Conservation (phyloP, 2,888 invertebrate genomes). For the Cantharis rufa region DNA sequence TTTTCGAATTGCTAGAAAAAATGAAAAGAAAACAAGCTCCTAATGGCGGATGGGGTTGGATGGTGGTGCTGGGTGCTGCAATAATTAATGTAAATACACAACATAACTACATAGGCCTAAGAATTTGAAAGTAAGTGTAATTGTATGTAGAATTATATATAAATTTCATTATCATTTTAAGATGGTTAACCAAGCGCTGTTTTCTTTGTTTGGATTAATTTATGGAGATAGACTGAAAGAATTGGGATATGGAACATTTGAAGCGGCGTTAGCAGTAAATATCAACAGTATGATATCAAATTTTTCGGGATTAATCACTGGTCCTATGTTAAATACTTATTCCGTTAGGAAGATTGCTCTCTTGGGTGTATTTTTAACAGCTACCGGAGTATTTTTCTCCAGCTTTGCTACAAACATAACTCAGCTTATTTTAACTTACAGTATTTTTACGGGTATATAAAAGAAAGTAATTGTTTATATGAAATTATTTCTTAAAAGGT, state of each 20-base stretch:
- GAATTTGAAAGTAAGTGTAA: slow-evolving; percentile 1
- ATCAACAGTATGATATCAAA: slow-evolving; percentile 68
- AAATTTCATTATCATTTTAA: slow-evolving; percentile 22
- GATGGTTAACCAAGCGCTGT: slow-evolving; percentile 72
- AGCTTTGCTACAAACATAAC: slow-evolving; percentile 59
- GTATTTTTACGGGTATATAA: slow-evolving; percentile 58
- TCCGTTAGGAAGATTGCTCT: slow-evolving; percentile 61
- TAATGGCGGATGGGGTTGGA: slow-evolving; percentile 78
- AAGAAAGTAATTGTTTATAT: slow-evolving; percentile 12
- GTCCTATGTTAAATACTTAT: slow-evolving; percentile 65
- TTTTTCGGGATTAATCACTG: slow-evolving; percentile 70
- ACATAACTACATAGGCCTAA: background rate
- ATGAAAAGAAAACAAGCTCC: slow-evolving; percentile 49
- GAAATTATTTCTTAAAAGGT: slow-evolving; percentile 10
- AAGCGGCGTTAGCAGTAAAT: slow-evolving; percentile 70
- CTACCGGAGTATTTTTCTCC: slow-evolving; percentile 60
- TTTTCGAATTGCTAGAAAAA: background rate
- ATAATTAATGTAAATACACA: slow-evolving; percentile 66
- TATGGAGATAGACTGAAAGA: slow-evolving; percentile 67
- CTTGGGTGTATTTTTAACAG: slow-evolving; percentile 59
- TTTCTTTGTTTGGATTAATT: slow-evolving; percentile 71
- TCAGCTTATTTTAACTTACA: slow-evolving; percentile 62
- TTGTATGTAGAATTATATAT: slow-evolving; percentile 6
- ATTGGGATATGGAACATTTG: slow-evolving; percentile 68
- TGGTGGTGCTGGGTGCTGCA: slow-evolving; percentile 69